Percentiles rank a stretch among this genome's conserved stretches.
Conservation (phyloP, 1,140 invertebrate genomes). For the Rhopalosiphum padi region DNA sequence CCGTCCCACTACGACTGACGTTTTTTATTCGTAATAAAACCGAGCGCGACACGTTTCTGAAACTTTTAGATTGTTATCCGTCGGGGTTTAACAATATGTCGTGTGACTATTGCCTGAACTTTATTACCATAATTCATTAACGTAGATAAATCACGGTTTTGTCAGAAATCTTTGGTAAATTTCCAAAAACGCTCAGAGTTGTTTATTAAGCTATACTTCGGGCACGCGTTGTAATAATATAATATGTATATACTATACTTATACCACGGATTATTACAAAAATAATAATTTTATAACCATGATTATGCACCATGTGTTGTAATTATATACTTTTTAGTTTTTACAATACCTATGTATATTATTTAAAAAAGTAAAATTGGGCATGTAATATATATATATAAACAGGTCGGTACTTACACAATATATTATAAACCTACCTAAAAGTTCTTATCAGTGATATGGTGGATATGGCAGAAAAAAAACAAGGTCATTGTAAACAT, state of each 20-base stretch:
- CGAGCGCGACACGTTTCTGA: slow-evolving; percentile 23
- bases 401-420: background rate
- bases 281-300: background rate
- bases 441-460: background rate
- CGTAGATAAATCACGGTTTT: slow-evolving; percentile 21
- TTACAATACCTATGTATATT: too few relatives aligned
- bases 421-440: background rate
- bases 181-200: slow-evolving; percentile 24
- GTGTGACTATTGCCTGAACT: slow-evolving; percentile 10
- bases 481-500: background rate
- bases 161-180: slow-evolving; percentile 36
- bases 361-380: too few relatives aligned
- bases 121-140: slow-evolving; percentile 49
- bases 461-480: background rate
- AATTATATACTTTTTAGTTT: too few relatives aligned
- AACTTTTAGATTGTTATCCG: slow-evolving; percentile 37
- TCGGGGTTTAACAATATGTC: slow-evolving; percentile 8
- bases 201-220: background rate
- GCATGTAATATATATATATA: too few relatives aligned
- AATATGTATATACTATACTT: background rate
- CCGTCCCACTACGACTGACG: slow-evolving; percentile 9
- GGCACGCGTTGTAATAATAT: background rate
- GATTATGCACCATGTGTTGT: background rate
- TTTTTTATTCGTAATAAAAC: slow-evolving; percentile 48
- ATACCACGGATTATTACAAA: background rate